Evolutionary conservation across 2,888 invertebrate species (phyloP).

Genomic region (Vannuccia rotundouncinata): DNA sequence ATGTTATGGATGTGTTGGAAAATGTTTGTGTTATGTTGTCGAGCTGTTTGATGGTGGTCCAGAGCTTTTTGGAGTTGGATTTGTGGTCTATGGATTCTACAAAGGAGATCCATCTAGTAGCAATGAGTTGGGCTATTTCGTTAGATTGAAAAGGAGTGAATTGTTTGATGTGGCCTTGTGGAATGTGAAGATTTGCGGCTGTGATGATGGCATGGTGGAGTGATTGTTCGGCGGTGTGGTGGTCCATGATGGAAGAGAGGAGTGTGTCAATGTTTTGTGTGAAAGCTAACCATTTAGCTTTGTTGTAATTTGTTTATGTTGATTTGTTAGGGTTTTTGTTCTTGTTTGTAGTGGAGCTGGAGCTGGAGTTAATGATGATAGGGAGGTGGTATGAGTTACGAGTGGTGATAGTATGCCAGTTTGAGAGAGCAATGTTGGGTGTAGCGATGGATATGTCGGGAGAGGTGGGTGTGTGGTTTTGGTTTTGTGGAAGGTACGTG

Average conservation of each 20-base stretch:
- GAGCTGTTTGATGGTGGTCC: conserved; percentile 2
- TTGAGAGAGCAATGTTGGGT: neutral
- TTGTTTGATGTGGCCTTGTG: conserved; percentile 4
- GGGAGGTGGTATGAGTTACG: neutral
- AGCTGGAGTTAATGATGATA: neutral
- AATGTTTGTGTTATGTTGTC: neutral
- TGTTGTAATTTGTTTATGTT: neutral
- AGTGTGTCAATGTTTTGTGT: conserved; percentile 4
- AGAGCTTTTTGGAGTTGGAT: neutral
- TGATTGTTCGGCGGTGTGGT: neutral
- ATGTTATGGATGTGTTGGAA: neutral
- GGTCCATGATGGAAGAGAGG: conserved; percentile 16
- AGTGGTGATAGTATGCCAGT: neutral
- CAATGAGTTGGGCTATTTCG: neutral
- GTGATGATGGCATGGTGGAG: neutral
- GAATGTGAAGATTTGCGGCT: neutral
- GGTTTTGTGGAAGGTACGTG: neutral
- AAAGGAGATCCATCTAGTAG: neutral
- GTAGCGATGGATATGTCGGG: neutral
- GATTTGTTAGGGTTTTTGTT: conserved; percentile 5
- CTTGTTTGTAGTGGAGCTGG: neutral
- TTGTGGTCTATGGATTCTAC: neutral
- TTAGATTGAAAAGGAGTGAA: conserved; percentile 1
- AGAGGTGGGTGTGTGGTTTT: neutral
- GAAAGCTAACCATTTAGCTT: neutral